A percentile compares a stretch with the other conserved stretches of the same genome.
Evolutionary conservation across 2,113 vertebrate genomes (phyloP).

Genomic region (Esox niger): DNA sequence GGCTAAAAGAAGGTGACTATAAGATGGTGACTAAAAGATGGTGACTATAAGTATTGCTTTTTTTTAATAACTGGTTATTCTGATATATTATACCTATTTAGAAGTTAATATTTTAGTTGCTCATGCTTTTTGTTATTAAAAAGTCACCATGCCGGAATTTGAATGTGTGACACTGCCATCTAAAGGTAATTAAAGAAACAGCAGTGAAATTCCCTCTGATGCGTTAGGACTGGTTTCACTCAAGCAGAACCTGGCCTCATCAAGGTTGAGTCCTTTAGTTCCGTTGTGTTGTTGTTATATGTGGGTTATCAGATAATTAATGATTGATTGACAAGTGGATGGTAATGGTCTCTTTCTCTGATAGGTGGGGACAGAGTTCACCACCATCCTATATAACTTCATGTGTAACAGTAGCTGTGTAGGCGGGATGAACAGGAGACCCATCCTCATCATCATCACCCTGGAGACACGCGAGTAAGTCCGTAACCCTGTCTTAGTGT

Average conservation of each 20-base stretch:
- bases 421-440: slow-evolving; percentile 97
- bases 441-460: slow-evolving; percentile 97
- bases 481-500: not conserved
- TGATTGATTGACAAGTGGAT: not conserved
- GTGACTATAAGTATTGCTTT: no score
- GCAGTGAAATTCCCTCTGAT: not conserved
- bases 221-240: no score
- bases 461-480: slow-evolving; percentile 94
- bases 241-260: no score
- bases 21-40: no score
- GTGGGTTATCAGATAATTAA: not conserved
- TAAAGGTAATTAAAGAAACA: slow-evolving; percentile 27
- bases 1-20: no score
- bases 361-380: slow-evolving; percentile 97
- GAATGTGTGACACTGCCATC: slow-evolving; percentile 27
- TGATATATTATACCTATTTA: no score
- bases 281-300: no score
- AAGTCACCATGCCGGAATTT: not conserved
- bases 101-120: no score
- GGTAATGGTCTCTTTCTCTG: not conserved
- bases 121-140: no score
- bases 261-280: not conserved
- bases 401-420: slow-evolving; percentile 99
- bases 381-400: slow-evolving; percentile 98
- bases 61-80: no score